Evolutionary conservation across 2,797 vertebrate genomes (phyloP).

Genomic region (Epinephelus malabaricus): DNA sequence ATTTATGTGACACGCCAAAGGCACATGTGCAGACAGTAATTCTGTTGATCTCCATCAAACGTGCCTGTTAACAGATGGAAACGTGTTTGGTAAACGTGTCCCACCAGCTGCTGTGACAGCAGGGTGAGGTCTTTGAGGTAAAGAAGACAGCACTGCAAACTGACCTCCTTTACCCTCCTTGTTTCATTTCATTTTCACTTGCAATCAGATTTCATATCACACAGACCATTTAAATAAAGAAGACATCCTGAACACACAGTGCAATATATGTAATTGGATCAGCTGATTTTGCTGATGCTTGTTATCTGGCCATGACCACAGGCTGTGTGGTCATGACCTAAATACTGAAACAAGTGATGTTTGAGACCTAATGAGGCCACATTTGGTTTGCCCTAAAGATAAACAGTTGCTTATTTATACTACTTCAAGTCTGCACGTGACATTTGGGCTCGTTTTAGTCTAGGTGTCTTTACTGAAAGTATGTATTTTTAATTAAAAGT

Average conservation of each 20-base stretch:
- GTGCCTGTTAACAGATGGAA: constrained; percentile 45
- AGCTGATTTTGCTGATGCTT: neutral
- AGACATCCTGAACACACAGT: neutral
- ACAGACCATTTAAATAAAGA: constrained; percentile 16
- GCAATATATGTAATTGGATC: constrained; percentile 9
- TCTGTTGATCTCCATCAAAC: neutral
- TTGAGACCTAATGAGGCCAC: neutral
- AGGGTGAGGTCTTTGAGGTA: constrained; percentile 34
- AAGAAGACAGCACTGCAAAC: neutral
- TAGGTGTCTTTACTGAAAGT: neutral
- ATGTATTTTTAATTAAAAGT: neutral
- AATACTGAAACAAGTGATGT: constrained; percentile 1
- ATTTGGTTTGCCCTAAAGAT: constrained; percentile 8
- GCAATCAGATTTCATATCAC: neutral
- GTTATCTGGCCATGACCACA: neutral
- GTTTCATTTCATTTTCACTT: neutral
- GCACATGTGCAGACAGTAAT: neutral
- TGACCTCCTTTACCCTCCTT: constrained; percentile 9
- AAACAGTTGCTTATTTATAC: neutral
- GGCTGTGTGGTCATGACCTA: neutral
- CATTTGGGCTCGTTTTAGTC: neutral
- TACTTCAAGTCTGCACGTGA: neutral
- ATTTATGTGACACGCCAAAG: neutral
- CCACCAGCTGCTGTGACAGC: constrained; percentile 59
- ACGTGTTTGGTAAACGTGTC: constrained; percentile 53